phyloP scores from a whole-genome alignment of 1,140 invertebrate genomes.

The Laodelphax striatellus region DNA sequence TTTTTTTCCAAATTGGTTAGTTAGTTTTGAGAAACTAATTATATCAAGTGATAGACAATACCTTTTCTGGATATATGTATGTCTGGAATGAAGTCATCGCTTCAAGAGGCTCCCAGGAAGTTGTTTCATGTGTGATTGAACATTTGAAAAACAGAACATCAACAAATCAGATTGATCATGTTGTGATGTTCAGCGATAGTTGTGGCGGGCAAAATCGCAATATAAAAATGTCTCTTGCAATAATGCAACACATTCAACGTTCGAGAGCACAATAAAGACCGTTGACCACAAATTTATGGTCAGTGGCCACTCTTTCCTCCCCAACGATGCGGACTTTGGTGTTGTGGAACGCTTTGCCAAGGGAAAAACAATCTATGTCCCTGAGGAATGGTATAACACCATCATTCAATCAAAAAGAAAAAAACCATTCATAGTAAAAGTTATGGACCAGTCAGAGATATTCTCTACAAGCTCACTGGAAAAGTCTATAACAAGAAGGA shows the following conservation, averaged over 20 bases:
- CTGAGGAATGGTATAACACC: constrained; percentile 8
- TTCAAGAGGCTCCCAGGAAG: constrained; percentile 2
- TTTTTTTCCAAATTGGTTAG: too few relatives aligned
- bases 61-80: constrained; percentile 1
- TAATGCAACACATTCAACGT: constrained; percentile 20
- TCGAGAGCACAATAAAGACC: constrained; percentile 18
- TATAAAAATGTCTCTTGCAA: constrained; percentile 21
- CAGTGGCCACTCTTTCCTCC: constrained; percentile 23
- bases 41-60: too few relatives aligned
- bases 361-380: constrained; percentile 8
- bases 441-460: constrained; percentile 11
- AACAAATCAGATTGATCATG: neutral
- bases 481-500: constrained; percentile 12
- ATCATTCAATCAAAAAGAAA: constrained; percentile 12
- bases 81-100: constrained; percentile 8
- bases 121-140: constrained; percentile 3
- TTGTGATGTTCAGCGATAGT: constrained; percentile 17
- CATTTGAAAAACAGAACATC: constrained; percentile 6
- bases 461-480: constrained; percentile 7
- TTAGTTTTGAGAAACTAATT: too few relatives aligned
- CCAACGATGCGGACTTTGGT: constrained; percentile 16
- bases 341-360: constrained; percentile 13
- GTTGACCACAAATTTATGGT: constrained; percentile 26
- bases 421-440: constrained; percentile 11
- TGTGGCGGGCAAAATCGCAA: constrained; percentile 22